Evolutionary conservation across 23 tunicate species (phyloP), one percentile per base, ranked within the genome.

Genomic region (Diplosoma virens): DNA sequence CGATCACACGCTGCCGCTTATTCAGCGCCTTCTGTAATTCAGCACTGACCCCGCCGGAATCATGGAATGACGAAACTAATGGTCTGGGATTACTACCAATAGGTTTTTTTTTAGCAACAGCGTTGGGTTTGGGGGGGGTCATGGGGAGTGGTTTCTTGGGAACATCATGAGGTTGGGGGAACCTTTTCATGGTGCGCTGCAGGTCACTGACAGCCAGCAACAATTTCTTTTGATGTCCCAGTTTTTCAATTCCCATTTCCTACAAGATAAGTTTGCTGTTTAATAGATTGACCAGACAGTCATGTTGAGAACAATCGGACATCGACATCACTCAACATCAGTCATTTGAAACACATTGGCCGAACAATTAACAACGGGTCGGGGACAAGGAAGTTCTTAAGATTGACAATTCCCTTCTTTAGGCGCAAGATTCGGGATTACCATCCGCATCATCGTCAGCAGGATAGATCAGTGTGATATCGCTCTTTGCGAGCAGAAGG

Each of bases 161-260:
- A n/a, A n/a, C n/a, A n/a, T n/a, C n/a, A n/a, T n/a, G n/a, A n/a
- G n/a, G n/a, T 34, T 25, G 36, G 2, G 11, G 33, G 73, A 9
- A 2, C 7, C 31, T 9, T 33, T 55, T 48, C 17, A 28, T n/a
- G 6, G 60, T n/a, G 23, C 73, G 86, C 33, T 11, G 31, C 16
- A 83, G 29, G 22, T 75, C 25, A 14, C 25, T 32, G 33, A 83
- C 65, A 2, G 56, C 68, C 16, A 75, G 20, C 22, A 66, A 21
- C 16, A 83, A 5, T 30, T 83, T 83, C 46, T 83, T 83, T 33
- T 75, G 76, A 53, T 83, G 88, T 29, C 88, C 88, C 4, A 83
- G 76, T 33, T 63, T 63, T 16, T 22, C 33, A 6, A 83, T 66
- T 26, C 56, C 37, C 82, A 83, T 64, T 20, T 73, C 88, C 88